These are phyloP conservation scores for Dendronephthya gigantea DNA, from an alignment of 64 coral and sea anemone genomes.

Conservation along the genomic window DNA sequence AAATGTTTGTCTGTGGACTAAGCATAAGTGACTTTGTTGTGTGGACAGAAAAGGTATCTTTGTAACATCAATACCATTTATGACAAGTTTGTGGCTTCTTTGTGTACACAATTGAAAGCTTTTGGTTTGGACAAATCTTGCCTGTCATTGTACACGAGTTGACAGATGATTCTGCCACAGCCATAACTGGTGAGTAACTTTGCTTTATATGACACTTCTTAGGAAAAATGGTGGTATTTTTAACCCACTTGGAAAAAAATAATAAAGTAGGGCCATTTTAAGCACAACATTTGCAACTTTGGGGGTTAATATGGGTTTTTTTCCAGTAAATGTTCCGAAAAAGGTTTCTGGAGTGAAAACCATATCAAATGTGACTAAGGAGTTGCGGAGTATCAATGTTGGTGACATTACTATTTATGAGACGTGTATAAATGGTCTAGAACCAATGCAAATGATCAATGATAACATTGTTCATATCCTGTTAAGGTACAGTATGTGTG, in stretches of 20 bases:
- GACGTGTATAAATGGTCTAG: not conserved
- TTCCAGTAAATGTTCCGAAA: no score
- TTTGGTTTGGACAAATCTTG: no score
- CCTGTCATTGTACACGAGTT: no score
- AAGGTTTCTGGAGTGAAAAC: not conserved
- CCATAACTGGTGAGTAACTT: no score
- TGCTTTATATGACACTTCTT: no score
- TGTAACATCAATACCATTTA: not conserved
- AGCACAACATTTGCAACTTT: no score
- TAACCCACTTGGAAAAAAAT: no score
- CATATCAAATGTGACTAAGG: not conserved
- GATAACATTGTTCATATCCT: not conserved
- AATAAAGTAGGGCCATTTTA: no score
- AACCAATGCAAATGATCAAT: not conserved
- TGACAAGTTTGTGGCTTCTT: not conserved
- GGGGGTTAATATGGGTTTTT: no score
- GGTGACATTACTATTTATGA: not conserved
- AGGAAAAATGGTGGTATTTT: no score
- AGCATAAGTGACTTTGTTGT: not conserved
- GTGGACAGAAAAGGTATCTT: constrained; percentile 2
- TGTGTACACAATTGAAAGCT: no score
- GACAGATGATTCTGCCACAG: no score
- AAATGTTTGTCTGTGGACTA: not conserved
- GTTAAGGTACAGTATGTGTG: not conserved
- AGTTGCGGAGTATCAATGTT: not conserved